phyloP scores from a whole-genome alignment of 2,113 vertebrate genomes.

The Thamnaconus septentrionalis region DNA sequence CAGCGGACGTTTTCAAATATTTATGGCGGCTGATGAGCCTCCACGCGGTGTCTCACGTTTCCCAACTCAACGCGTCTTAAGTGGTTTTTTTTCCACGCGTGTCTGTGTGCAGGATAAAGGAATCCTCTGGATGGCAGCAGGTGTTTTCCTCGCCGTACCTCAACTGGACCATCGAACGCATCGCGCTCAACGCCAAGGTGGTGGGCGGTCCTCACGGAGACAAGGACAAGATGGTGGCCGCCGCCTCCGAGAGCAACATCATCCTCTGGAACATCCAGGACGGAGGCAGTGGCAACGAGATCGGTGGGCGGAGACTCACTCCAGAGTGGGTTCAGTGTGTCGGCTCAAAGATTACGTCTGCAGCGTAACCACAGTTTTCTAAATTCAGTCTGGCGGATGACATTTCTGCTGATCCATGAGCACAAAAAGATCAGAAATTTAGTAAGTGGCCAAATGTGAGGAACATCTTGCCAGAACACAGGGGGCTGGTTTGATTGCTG shows the following conservation, averaged over 20 bases:
- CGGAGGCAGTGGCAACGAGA: constrained; percentile 92
- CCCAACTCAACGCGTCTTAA: neutral
- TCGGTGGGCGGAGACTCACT: constrained; percentile 73
- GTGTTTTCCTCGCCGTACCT: constrained; percentile 95
- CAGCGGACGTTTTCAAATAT: constrained; percentile 4
- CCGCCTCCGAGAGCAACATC: constrained; percentile 91
- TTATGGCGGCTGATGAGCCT: neutral
- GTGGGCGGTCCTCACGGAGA: constrained; percentile 96
- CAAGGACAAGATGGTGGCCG: constrained; percentile 98
- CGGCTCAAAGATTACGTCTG: no score
- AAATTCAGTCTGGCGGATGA: no score
- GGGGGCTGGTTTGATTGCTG: no score
- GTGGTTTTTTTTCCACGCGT: neutral
- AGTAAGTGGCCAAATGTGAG: no score
- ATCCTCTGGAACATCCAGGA: constrained; percentile 98
- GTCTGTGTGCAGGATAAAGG: constrained; percentile 84
- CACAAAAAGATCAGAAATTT: no score
- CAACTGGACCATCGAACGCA: constrained; percentile 91
- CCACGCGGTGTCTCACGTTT: neutral
- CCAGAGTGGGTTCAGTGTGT: no score
- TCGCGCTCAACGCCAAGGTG: constrained; percentile 96
- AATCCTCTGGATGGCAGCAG: constrained; percentile 97
- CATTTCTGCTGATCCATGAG: no score
- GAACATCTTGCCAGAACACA: no score
- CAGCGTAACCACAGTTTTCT: no score